phyloP scores from a whole-genome alignment of 2,113 vertebrate genomes.

The Gavia stellata region DNA sequence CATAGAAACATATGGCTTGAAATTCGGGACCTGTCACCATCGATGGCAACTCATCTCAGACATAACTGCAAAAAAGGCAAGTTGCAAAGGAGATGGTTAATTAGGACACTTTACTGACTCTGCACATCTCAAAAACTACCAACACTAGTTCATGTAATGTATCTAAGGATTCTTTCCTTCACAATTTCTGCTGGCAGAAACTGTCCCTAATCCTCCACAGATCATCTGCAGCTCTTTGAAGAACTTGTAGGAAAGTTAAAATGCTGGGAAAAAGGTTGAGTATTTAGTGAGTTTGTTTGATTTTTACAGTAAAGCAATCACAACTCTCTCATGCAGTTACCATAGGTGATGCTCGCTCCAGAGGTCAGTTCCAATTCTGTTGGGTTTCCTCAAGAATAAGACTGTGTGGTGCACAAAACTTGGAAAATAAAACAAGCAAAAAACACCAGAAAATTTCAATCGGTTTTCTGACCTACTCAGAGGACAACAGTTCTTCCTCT shows the following conservation, averaged over 20 bases:
- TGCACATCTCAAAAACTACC: not conserved
- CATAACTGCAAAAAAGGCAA: not conserved
- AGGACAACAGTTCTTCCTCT: not conserved
- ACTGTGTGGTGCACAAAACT: not conserved
- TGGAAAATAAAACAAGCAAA: not conserved
- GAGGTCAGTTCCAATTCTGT: not conserved
- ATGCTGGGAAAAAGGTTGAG: not conserved
- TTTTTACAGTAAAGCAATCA: not conserved
- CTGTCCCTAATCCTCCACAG: not conserved
- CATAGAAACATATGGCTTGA: not conserved
- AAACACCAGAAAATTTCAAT: accelerated
- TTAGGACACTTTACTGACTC: not conserved
- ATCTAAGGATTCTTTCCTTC: not conserved
- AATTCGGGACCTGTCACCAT: not conserved
- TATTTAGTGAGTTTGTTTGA: not conserved
- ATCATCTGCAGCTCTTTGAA: not conserved
- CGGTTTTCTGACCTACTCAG: not conserved
- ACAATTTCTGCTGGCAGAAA: not conserved
- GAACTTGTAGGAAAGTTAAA: not conserved
- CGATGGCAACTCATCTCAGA: not conserved
- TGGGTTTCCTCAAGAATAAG: not conserved
- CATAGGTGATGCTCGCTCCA: not conserved
- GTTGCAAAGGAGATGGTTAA: not conserved
- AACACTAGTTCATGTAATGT: not conserved
- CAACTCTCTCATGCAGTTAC: not conserved